These are phyloP conservation scores for Bombus huntii DNA, from an alignment of 1,140 invertebrate species.

Conservation along the genomic window DNA sequence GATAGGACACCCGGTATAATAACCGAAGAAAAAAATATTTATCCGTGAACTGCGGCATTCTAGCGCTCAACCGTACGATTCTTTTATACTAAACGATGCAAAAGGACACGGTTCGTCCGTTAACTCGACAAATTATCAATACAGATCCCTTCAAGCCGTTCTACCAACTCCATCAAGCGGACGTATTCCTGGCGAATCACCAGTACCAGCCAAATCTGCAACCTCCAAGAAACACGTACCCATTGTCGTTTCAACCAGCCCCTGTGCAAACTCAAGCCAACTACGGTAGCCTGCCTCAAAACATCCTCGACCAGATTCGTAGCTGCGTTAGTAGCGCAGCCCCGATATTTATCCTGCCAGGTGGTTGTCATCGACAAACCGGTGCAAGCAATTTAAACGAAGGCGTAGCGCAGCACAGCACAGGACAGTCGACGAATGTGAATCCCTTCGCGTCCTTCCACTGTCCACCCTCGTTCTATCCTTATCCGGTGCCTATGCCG, in stretches of 20 bases:
- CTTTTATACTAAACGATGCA: no score
- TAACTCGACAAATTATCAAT: not conserved
- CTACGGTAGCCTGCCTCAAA: slow-evolving; percentile 55
- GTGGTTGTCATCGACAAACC: slow-evolving; percentile 54
- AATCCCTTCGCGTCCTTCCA: slow-evolving; percentile 34
- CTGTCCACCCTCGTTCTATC: slow-evolving; percentile 60
- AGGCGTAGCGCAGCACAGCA: not conserved
- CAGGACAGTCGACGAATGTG: slow-evolving; percentile 37
- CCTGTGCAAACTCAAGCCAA: slow-evolving; percentile 31
- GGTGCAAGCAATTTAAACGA: slow-evolving; percentile 1
- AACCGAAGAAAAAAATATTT: no score
- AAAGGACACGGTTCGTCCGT: no score
- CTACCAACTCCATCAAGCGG: slow-evolving; percentile 41
- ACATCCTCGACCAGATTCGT: slow-evolving; percentile 72
- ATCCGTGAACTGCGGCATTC: no score
- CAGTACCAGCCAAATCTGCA: slow-evolving; percentile 16
- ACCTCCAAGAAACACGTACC: slow-evolving; percentile 6
- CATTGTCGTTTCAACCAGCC: not conserved
- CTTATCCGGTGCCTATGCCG: slow-evolving; percentile 59
- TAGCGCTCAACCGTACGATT: no score
- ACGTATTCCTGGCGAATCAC: slow-evolving; percentile 28
- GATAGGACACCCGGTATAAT: no score
- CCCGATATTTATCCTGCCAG: slow-evolving; percentile 78
- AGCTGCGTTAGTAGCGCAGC: slow-evolving; percentile 59
- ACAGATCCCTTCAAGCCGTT: slow-evolving; percentile 22